phyloP scores from a whole-genome alignment of 2,888 invertebrate genomes.

The Erynnis tages region DNA sequence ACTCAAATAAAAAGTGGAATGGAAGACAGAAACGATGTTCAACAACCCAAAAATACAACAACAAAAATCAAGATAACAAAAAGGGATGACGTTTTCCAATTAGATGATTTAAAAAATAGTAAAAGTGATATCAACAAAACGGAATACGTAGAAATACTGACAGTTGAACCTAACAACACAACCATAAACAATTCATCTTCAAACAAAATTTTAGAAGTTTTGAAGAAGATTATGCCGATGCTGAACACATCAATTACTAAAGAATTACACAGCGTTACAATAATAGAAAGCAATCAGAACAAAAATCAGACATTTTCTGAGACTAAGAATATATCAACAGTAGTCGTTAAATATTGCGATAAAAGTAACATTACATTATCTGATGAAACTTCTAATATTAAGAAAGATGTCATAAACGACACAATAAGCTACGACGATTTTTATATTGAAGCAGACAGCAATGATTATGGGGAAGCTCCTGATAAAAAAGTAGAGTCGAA shows the following conservation, averaged over 20 bases:
- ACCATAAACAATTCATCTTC: slow-evolving; percentile 51
- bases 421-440: slow-evolving; percentile 35
- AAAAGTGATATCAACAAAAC: slow-evolving; percentile 39
- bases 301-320: slow-evolving; percentile 62
- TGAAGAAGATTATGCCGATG: slow-evolving; percentile 72
- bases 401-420: slow-evolving; percentile 39
- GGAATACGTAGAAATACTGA: slow-evolving; percentile 65
- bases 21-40: slow-evolving; percentile 56
- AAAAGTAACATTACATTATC: slow-evolving; percentile 49
- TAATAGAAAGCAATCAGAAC: slow-evolving; percentile 66
- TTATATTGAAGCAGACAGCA: slow-evolving; percentile 37
- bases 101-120: slow-evolving; percentile 26
- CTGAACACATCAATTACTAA: slow-evolving; percentile 66
- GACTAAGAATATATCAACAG: slow-evolving; percentile 68
- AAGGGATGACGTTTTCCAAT: slow-evolving; percentile 23
- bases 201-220: slow-evolving; percentile 63
- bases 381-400: slow-evolving; percentile 24
- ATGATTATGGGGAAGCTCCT: slow-evolving; percentile 30
- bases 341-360: slow-evolving; percentile 71
- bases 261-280: slow-evolving; percentile 69
- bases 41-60: slow-evolving; percentile 33
- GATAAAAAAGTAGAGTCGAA: slow-evolving; percentile 35
- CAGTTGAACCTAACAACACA: slow-evolving; percentile 67
- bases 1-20: slow-evolving; percentile 61
- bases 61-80: slow-evolving; percentile 27